Conservation (phyloP, 1,140 invertebrate genomes). For the Brachionus sp. region DNA sequence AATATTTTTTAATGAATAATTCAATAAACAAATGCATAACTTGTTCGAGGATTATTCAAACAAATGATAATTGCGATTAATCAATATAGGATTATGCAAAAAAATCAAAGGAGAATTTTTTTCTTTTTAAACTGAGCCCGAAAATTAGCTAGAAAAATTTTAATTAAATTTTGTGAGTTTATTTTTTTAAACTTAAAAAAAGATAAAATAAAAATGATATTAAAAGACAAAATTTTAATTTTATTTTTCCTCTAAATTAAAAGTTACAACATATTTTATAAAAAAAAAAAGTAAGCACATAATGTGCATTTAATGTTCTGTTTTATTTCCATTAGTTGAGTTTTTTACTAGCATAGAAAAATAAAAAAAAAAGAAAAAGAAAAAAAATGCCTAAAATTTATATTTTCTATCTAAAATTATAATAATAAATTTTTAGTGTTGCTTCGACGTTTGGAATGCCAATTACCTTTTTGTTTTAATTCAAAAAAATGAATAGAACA, state of each 20-base stretch:
- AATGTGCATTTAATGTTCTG: not conserved
- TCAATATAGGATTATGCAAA: not conserved
- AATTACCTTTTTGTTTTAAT: not conserved
- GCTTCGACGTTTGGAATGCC: not conserved
- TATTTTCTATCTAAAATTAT: not conserved
- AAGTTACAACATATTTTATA: not conserved
- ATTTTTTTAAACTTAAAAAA: too few relatives aligned
- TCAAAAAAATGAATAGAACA: too few relatives aligned
- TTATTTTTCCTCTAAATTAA: too few relatives aligned
- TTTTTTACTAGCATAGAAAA: not conserved
- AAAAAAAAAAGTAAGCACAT: not conserved
- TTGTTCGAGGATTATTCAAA: not conserved
- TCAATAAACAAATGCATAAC: conserved; percentile 8
- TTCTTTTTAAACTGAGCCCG: not conserved
- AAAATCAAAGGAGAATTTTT: not conserved
- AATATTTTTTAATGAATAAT: not conserved
- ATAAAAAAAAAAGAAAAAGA: too few relatives aligned
- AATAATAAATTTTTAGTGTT: not conserved
- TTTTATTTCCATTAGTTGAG: not conserved
- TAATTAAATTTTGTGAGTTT: not conserved
- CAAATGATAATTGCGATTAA: not conserved
- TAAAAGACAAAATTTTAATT: not conserved
- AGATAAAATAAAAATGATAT: not conserved
- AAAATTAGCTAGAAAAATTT: not conserved
- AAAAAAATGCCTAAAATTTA: not conserved